These are phyloP conservation scores for Actinemys pallida DNA, from an alignment of 2,113 vertebrate genomes.

Conservation along the genomic window DNA sequence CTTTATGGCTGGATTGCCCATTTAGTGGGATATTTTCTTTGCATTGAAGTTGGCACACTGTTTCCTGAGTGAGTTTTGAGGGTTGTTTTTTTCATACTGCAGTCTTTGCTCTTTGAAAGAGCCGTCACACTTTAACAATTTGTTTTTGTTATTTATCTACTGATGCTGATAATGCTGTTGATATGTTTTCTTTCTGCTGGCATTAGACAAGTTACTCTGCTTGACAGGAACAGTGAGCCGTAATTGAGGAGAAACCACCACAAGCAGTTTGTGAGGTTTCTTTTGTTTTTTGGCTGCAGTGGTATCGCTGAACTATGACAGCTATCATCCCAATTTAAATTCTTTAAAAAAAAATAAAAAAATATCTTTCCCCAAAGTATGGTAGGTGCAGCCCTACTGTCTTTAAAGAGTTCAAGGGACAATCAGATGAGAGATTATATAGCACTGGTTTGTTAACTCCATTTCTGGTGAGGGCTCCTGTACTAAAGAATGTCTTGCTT, in stretches of 20 bases:
- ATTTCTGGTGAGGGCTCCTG: conserved; percentile 13
- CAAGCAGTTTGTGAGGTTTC: not conserved
- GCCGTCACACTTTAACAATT: not conserved
- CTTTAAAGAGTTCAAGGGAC: conserved; percentile 46
- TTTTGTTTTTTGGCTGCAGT: conserved; percentile 7
- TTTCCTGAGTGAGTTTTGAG: not conserved
- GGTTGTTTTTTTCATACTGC: not conserved
- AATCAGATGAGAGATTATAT: conserved; percentile 24
- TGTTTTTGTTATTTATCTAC: not conserved
- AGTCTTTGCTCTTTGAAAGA: not conserved
- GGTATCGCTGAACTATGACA: conserved; percentile 15
- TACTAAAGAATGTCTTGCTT: conserved; percentile 20
- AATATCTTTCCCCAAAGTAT: not conserved
- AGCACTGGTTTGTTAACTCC: conserved; percentile 47
- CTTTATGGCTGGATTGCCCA: not conserved
- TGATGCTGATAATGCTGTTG: not conserved
- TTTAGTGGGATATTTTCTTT: not conserved
- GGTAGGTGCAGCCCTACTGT: not conserved
- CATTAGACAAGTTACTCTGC: accelerated
- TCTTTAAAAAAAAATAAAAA: not conserved
- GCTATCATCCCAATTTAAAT: not conserved
- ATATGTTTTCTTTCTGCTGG: not conserved
- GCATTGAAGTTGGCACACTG: not conserved
- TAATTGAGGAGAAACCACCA: not conserved
- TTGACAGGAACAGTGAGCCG: not conserved